These are phyloP conservation scores for Neomonachus schauinslandi DNA, from an alignment of 2,113 vertebrate genomes.

Conservation along the genomic window DNA sequence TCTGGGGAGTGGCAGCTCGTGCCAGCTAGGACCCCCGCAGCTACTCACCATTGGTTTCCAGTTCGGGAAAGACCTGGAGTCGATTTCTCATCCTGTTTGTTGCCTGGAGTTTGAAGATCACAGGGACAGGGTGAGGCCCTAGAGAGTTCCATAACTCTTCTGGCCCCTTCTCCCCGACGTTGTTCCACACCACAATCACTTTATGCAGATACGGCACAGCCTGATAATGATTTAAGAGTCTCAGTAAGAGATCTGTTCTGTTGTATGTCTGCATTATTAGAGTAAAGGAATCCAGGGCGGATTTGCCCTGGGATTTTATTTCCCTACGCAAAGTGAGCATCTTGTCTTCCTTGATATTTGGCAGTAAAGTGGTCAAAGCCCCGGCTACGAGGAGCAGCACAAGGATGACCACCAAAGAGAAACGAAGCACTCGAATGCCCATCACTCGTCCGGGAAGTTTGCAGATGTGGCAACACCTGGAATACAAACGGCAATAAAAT, in stretches of 20 bases:
- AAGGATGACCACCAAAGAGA: slow-evolving; percentile 85
- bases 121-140: slow-evolving; percentile 94
- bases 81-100: slow-evolving; percentile 95
- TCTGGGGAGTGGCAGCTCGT: neutral
- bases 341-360: slow-evolving; percentile 88
- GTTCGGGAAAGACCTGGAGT: slow-evolving; percentile 92
- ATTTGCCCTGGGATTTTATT: slow-evolving; percentile 78
- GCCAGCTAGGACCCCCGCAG: neutral
- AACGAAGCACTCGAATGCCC: slow-evolving; percentile 85
- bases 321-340: slow-evolving; percentile 81
- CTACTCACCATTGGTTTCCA: slow-evolving; percentile 92
- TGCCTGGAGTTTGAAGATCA: slow-evolving; percentile 93
- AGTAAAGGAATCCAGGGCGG: slow-evolving; percentile 88
- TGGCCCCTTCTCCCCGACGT: slow-evolving; percentile 91
- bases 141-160: slow-evolving; percentile 92
- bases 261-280: slow-evolving; percentile 96
- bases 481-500: neutral
- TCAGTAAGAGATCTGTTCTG: slow-evolving; percentile 94
- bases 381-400: slow-evolving; percentile 88
- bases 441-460: slow-evolving; percentile 87
- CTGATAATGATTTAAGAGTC: slow-evolving; percentile 96
- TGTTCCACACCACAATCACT: slow-evolving; percentile 97
- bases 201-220: slow-evolving; percentile 91
- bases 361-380: slow-evolving; percentile 88
- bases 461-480: slow-evolving; percentile 84